Percentiles rank a stretch among this genome's conserved stretches.
These are phyloP conservation scores for Neocrepidodera transversa DNA, from an alignment of 2,888 invertebrate species.

Conservation along the genomic window DNA sequence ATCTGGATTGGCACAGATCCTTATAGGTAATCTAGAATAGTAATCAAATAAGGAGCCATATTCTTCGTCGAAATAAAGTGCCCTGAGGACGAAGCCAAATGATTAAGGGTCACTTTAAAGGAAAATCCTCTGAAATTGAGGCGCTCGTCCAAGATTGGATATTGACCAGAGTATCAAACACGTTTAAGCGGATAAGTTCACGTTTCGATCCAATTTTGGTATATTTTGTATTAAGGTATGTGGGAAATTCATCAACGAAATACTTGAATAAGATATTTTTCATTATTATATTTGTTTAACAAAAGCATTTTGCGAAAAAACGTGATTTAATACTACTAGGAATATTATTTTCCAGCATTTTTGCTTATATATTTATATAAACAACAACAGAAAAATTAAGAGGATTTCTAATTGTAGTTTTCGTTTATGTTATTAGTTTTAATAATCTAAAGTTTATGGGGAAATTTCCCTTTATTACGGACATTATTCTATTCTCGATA, in stretches of 20 bases:
- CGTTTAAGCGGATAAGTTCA: slow-evolving; percentile 50
- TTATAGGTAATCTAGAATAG: slow-evolving; percentile 25
- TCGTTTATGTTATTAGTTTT: too few species aligned
- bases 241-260: slow-evolving; percentile 22
- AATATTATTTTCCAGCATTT: too few species aligned
- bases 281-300: background rate
- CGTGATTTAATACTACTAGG: too few species aligned
- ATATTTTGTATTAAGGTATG: slow-evolving; percentile 45
- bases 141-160: slow-evolving; percentile 56
- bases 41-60: slow-evolving; percentile 43
- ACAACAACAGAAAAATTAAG: too few species aligned
- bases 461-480: too few species aligned
- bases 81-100: slow-evolving; percentile 40
- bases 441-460: too few species aligned
- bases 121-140: slow-evolving; percentile 54
- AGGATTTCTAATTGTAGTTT: too few species aligned
- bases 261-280: background rate
- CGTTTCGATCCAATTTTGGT: slow-evolving; percentile 43
- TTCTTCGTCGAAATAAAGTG: slow-evolving; percentile 33
- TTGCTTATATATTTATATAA: too few species aligned
- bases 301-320: too few species aligned
- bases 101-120: slow-evolving; percentile 54
- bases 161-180: slow-evolving; percentile 53
- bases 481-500: too few species aligned
- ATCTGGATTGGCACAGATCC: background rate